Conservation (phyloP, 2,888 invertebrate species). For the Lycophotia porphyrea region DNA sequence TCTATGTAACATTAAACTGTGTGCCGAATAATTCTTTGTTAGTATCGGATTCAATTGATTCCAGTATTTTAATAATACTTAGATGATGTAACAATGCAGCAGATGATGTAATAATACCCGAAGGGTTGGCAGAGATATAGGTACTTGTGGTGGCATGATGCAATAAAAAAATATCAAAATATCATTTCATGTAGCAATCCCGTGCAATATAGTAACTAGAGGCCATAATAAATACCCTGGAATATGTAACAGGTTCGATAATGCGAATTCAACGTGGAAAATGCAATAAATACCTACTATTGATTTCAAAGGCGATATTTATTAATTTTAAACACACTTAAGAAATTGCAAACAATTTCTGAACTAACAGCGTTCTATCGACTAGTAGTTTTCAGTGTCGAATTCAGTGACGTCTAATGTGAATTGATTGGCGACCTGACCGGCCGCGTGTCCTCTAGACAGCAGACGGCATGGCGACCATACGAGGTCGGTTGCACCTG, state of each 20-base stretch:
- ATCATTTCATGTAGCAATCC: neutral
- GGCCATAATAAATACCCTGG: neutral
- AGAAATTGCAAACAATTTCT: slow-evolving; percentile 8
- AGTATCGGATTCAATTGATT: neutral
- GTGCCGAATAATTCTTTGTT: slow-evolving; percentile 20
- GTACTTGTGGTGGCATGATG: neutral
- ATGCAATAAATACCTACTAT: neutral
- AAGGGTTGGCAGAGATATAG: neutral
- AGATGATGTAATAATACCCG: neutral
- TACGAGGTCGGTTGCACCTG: slow-evolving; percentile 74
- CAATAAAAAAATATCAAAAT: neutral
- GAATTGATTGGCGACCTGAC: slow-evolving; percentile 71
- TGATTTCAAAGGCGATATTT: neutral
- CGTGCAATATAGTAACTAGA: neutral
- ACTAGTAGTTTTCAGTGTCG: slow-evolving; percentile 48
- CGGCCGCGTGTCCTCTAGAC: slow-evolving; percentile 83
- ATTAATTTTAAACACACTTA: neutral
- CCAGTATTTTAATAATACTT: neutral
- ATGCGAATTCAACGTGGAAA: neutral
- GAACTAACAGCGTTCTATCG: slow-evolving; percentile 7
- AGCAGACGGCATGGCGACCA: slow-evolving; percentile 79
- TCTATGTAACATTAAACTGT: slow-evolving; percentile 42
- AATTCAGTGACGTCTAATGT: slow-evolving; percentile 60
- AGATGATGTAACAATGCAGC: neutral
- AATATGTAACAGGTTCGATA: neutral